phyloP scores from a whole-genome alignment of 2,113 vertebrate species.

The Ptyas mucosa region DNA sequence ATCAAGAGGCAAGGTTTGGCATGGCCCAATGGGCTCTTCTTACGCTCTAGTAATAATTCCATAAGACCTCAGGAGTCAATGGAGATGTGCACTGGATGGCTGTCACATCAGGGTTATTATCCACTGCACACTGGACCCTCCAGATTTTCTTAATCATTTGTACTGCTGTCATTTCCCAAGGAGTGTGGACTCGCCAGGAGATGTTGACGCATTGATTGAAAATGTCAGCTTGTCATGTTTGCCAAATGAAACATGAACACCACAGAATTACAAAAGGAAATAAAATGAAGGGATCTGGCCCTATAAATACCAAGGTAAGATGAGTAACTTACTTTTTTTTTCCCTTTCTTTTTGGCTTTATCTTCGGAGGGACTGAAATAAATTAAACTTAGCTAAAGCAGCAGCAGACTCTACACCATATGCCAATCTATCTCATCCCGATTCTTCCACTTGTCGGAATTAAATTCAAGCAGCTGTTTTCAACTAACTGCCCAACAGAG shows the following conservation, averaged over 20 bases:
- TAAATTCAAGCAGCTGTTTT: not conserved
- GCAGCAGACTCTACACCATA: not conserved
- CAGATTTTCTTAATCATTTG: slow-evolving; percentile 12
- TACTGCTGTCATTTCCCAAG: slow-evolving; percentile 2
- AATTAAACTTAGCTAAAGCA: not conserved
- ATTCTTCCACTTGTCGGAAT: not conserved
- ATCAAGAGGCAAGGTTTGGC: too few species aligned
- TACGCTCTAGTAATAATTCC: not conserved
- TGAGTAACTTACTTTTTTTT: slow-evolving; percentile 30
- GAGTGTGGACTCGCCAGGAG: not conserved
- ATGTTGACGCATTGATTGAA: slow-evolving; percentile 21
- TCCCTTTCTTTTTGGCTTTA: not conserved
- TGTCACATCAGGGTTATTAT: not conserved
- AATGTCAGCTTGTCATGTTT: slow-evolving; percentile 38
- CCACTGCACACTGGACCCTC: not conserved
- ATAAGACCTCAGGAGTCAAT: not conserved
- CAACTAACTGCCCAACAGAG: not conserved
- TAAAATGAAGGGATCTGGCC: slow-evolving; percentile 16
- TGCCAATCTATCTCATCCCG: not conserved
- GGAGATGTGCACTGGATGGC: not conserved
- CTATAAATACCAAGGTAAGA: slow-evolving; percentile 33
- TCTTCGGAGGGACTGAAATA: not conserved
- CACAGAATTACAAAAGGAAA: slow-evolving; percentile 29
- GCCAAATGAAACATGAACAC: slow-evolving; percentile 35
- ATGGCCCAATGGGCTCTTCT: not conserved